phyloP scores from a whole-genome alignment of 2,888 invertebrate species.

The Actias luna region DNA sequence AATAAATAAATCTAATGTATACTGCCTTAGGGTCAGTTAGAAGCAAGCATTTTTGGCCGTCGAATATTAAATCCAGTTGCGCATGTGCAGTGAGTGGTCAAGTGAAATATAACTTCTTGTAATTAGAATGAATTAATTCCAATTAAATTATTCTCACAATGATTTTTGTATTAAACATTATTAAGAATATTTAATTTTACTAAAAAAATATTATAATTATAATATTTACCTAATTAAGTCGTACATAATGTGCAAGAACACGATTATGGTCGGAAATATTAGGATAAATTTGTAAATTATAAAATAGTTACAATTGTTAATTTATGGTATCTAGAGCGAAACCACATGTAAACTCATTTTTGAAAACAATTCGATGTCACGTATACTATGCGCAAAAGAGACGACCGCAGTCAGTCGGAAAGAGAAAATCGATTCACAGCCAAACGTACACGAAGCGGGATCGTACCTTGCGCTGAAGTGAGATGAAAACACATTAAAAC shows the following conservation, averaged over 20 bases:
- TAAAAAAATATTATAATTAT: background rate
- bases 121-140: background rate
- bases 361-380: conserved; percentile 22
- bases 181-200: background rate
- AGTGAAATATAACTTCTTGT: background rate
- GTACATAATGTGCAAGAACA: background rate
- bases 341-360: background rate
- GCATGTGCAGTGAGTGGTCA: background rate
- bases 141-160: background rate
- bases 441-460: conserved; percentile 40
- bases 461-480: conserved; percentile 36
- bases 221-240: background rate
- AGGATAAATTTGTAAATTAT: background rate
- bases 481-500: conserved; percentile 49
- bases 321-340: background rate
- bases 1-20: no score
- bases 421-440: conserved; percentile 49
- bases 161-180: background rate
- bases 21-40: no score
- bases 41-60: background rate
- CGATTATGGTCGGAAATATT: background rate
- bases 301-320: background rate
- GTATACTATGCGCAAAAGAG: conserved; percentile 39
- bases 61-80: background rate
- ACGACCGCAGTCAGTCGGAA: conserved; percentile 41